phyloP scores from a whole-genome alignment of 2,888 invertebrate species.

The Opisthograptis luteolata region DNA sequence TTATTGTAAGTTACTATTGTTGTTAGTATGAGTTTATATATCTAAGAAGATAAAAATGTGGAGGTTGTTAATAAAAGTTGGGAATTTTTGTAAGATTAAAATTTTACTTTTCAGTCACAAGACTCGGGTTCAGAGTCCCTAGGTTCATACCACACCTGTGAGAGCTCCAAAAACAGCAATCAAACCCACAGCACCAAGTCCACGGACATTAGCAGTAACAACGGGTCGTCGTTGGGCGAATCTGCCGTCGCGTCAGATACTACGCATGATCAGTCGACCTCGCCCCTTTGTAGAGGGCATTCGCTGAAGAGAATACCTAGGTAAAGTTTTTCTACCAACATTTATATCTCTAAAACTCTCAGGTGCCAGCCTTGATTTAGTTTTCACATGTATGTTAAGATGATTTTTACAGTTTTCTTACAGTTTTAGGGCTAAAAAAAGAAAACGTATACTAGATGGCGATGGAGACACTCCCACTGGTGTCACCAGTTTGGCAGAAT shows the following conservation, averaged over 20 bases:
- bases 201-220: conserved; percentile 77
- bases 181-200: conserved; percentile 70
- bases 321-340: conserved; percentile 43
- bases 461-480: conserved; percentile 77
- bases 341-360: background rate
- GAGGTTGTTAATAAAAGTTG: too few species aligned
- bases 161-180: conserved; percentile 72
- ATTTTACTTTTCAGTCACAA: conserved; percentile 52
- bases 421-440: conserved; percentile 83
- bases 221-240: conserved; percentile 70
- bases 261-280: conserved; percentile 83
- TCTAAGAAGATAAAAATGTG: background rate
- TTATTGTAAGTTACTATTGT: conserved; percentile 52
- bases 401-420: conserved; percentile 15
- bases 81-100: too few species aligned
- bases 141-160: conserved; percentile 78
- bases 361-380: background rate
- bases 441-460: conserved; percentile 83
- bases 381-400: background rate
- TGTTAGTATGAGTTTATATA: background rate
- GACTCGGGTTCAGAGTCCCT: conserved; percentile 71
- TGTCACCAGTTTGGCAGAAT: conserved; percentile 67
- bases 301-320: conserved; percentile 78
- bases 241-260: conserved; percentile 73
- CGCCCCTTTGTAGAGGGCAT: conserved; percentile 81